Base-by-base conservation (phyloP, 2,797 vertebrate species). In the Periparus ater region DNA sequence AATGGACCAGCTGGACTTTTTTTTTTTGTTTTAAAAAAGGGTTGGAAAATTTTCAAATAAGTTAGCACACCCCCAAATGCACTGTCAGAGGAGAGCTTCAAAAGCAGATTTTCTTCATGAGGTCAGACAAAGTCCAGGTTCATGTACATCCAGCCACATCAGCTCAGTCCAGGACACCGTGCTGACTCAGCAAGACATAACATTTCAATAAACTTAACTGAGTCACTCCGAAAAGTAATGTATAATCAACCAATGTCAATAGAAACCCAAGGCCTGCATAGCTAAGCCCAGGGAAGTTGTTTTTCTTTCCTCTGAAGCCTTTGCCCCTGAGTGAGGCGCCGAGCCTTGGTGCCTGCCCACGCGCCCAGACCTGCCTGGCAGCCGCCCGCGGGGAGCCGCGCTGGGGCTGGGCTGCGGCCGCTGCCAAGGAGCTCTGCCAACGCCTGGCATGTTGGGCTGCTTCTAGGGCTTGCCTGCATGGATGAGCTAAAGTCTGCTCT, bases 371-470 rank as follows among this genome's bases (percentile, higher is more conserved):
- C 60, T 84, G 85, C 65, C 88, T 1, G 0, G 70, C 12, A 3
- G 29, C 50, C 0, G 5, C 82, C 61, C 1, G 0, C 23, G 13
- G 25, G 53, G 29, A 82, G 26, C 60, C 0, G 1, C 7, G 50
- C 66, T 22, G 63, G 42, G 62, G 44, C n/a, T 54, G 68, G 45
- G 3, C 76, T 51, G 45, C 8, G 2, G 8, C 17, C 3, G 14
- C 32, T 74, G 74, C 47, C 67, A 17, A 6, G 2, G 3, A 3
- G 13, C 54, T 7, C 2, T 7, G 8, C 40, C 2, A 0, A 10
- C 7, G 18, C 21, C 45, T 1, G 7, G 6, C 1, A 0, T 4
- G 25, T 3, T 20, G 36, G 17, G 9, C 8, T 63, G 36, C n/a
- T 73, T 22, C 63, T 40, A 44, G 77, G 60, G 53, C 25, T 66